Evolutionary conservation across 2,113 vertebrate species (phyloP), one percentile per base, ranked within the genome.

Genomic region (Micronisus gabar): DNA sequence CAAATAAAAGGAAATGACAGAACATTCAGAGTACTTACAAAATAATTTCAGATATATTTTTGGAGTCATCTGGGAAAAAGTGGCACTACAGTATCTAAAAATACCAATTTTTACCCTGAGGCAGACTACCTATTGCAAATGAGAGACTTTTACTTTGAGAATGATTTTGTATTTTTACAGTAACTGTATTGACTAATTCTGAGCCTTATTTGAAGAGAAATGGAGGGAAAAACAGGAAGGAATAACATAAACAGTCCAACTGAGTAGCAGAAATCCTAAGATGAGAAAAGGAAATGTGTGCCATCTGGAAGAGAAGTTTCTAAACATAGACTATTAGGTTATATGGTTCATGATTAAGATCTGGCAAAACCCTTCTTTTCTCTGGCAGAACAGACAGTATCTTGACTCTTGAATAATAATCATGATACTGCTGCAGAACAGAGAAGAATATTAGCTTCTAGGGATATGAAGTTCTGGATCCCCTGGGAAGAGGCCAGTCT

Each of bases 361-460:
- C 90, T 96, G 95, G 95, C 95, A 96, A 96, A 95, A 91, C 20
- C 52, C 48, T 65, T 52, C 47, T 93, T 84, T 89, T 68, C 80
- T 92, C 95, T 97, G 90, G 94, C 92, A 97, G 94, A 94, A 97
- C 94, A 96, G 96, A 89, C 52, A 96, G 96, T 93, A 95, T 95
- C 95, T 81, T 94, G 72, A 90, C 40, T 96, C 81, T 72, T 94
- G 78, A 94, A 95, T 91, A 96, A 93, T 81, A 91, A 72, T 94
- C 90, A 91, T 72, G 95, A 81, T 78, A 75, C 8, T 91, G 86
- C 81, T 92, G 75, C 63, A 95, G 91, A 95, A 68, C 83, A 91
- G 65, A 65, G 56, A 66, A 80, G 86, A 95, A 71, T 80, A 85
- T 94, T 81, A 82, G 65, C 92, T 96, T 68, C 88, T 56, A 89